Conservation (phyloP, 2,113 vertebrate species). For the Siphamia tubifer region DNA sequence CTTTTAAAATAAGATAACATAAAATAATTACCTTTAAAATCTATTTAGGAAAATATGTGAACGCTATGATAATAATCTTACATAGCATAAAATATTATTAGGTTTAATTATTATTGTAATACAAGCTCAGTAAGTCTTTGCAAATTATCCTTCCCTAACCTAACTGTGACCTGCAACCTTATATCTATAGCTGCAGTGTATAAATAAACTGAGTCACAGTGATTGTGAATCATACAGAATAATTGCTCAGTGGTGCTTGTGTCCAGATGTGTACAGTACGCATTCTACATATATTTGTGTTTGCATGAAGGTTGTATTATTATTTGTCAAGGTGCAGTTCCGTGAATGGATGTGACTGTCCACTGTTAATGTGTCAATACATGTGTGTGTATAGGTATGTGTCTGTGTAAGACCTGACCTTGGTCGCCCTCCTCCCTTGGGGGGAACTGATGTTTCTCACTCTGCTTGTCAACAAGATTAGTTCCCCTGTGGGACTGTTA, state of each 20-base stretch:
- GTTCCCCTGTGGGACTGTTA: conserved; percentile 60
- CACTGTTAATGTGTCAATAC: conserved; percentile 4
- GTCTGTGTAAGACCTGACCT: conserved; percentile 40
- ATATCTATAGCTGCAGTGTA: too few species aligned
- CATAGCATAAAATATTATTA: too few species aligned
- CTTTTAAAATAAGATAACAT: too few species aligned
- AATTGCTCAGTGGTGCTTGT: neutral
- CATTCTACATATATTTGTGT: neutral
- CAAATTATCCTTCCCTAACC: too few species aligned
- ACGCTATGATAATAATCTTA: too few species aligned
- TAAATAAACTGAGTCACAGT: neutral
- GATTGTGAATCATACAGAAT: too few species aligned
- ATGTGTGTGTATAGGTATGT: neutral
- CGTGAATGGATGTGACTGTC: neutral
- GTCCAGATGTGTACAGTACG: neutral
- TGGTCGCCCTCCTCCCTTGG: conserved; percentile 30
- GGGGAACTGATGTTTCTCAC: conserved; percentile 62
- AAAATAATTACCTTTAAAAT: too few species aligned
- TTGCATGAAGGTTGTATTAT: neutral
- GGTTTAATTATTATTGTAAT: too few species aligned
- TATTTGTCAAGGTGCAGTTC: neutral
- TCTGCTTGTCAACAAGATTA: conserved; percentile 71
- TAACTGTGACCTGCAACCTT: too few species aligned
- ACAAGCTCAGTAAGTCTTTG: too few species aligned
- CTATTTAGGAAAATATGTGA: too few species aligned